phyloP scores from a whole-genome alignment of 2,888 invertebrate species.

The Epistrophe grossulariae region DNA sequence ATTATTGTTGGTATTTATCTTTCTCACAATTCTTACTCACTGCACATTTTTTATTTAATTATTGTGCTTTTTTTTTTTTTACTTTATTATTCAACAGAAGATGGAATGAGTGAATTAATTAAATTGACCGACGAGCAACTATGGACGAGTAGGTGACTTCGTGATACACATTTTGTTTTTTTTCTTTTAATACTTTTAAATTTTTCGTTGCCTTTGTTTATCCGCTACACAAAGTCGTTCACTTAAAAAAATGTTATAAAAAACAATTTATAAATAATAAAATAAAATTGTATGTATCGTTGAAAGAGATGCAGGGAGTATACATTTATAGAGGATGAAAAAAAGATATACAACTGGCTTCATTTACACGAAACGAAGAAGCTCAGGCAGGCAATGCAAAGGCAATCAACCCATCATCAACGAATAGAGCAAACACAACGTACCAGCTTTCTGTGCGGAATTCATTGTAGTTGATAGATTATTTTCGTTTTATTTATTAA shows the following conservation, averaged over 20 bases:
- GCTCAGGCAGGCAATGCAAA: conserved; percentile 3
- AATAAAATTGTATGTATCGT: conserved; percentile 17
- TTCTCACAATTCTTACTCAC: background rate
- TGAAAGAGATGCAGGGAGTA: background rate
- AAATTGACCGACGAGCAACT: conserved; percentile 51
- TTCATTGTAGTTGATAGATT: conserved; percentile 69
- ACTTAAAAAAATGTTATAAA: background rate
- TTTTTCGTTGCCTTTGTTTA: conserved; percentile 4
- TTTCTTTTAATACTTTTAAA: background rate
- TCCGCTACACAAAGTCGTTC: background rate
- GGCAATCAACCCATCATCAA: background rate
- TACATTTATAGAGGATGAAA: conserved; percentile 29
- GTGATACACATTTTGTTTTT: conserved; percentile 49
- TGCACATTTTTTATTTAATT: conserved; percentile 34
- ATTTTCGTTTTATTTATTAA: conserved; percentile 49
- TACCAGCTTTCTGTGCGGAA: conserved; percentile 76
- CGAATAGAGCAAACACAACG: conserved; percentile 42
- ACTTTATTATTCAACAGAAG: conserved; percentile 56
- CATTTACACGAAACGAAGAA: conserved; percentile 11
- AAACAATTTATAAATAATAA: background rate
- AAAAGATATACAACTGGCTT: conserved; percentile 50
- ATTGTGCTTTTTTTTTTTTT: conserved; percentile 10
- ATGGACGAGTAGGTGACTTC: conserved; percentile 50
- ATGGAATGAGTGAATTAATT: conserved; percentile 64
- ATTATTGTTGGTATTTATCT: conserved; percentile 47